Percentiles rank a stretch among this genome's conserved stretches.
These are phyloP conservation scores for Ladona fulva DNA, from an alignment of 1,140 invertebrate genomes.

Conservation along the genomic window DNA sequence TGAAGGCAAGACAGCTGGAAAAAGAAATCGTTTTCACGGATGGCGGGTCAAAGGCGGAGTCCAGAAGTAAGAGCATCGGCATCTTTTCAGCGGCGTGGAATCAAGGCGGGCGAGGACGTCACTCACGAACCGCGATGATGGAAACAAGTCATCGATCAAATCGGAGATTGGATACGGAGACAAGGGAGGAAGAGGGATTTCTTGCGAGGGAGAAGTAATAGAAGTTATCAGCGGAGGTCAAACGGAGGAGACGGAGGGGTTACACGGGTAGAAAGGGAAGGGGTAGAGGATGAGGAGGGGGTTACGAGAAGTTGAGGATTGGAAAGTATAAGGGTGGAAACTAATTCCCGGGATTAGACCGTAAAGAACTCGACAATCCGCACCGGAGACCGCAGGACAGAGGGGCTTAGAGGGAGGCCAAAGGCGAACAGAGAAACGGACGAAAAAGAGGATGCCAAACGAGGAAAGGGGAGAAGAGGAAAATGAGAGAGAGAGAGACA, in stretches of 20 bases:
- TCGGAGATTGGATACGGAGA: background rate
- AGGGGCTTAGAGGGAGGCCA: background rate
- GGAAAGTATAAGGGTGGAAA: background rate
- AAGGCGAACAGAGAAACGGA: no score
- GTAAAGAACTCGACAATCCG: background rate
- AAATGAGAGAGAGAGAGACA: no score
- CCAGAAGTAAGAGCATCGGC: background rate
- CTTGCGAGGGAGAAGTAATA: no score
- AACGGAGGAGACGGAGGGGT: no score
- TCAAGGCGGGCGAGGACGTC: background rate
- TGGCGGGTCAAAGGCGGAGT: background rate
- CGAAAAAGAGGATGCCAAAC: no score
- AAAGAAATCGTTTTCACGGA: background rate
- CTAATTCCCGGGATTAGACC: background rate
- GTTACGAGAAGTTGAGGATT: background rate
- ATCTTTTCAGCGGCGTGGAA: background rate
- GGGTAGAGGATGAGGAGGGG: no score
- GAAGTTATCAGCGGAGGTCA: no score
- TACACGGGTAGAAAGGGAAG: no score
- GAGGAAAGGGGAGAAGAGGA: no score
- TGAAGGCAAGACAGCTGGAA: background rate
- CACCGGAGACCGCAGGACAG: background rate
- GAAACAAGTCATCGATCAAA: background rate
- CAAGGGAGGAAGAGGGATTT: background rate
- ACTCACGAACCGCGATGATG: background rate